phyloP scores from a whole-genome alignment of 2,797 vertebrate genomes.

The Zalophus californianus region DNA sequence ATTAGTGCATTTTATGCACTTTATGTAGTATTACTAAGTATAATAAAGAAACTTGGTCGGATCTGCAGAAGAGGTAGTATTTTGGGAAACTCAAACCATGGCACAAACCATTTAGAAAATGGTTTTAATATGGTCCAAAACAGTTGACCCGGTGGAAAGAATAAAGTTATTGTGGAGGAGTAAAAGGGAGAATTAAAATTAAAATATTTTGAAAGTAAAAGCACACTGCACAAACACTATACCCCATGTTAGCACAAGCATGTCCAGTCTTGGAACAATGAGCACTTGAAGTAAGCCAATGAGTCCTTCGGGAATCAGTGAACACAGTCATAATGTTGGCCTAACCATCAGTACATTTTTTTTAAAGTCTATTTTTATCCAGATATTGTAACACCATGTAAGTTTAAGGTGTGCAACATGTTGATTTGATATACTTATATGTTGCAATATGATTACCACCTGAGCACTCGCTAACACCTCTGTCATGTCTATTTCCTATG shows the following conservation, averaged over 20 bases:
- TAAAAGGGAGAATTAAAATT: constrained; percentile 64
- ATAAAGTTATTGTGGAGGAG: constrained; percentile 63
- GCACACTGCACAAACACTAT: background rate
- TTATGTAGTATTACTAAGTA: constrained; percentile 32
- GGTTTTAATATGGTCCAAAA: constrained; percentile 58
- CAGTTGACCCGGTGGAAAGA: constrained; percentile 66
- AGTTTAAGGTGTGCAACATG: background rate
- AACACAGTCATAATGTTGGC: background rate
- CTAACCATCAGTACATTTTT: background rate
- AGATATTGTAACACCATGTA: background rate
- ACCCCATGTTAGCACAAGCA: background rate
- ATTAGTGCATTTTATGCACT: background rate
- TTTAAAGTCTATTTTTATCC: background rate
- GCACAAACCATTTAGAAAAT: constrained; percentile 54
- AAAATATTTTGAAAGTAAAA: constrained; percentile 62
- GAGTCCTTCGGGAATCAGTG: background rate
- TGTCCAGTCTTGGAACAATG: background rate
- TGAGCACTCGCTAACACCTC: background rate
- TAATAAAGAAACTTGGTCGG: constrained; percentile 28
- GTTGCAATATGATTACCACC: background rate
- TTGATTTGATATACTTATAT: background rate
- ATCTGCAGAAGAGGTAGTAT: background rate
- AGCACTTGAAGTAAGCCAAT: background rate
- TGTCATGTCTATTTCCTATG: background rate
- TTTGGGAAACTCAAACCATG: constrained; percentile 54